Base-by-base conservation (phyloP, 2,888 invertebrate species). In the Augiades crinisus region DNA sequence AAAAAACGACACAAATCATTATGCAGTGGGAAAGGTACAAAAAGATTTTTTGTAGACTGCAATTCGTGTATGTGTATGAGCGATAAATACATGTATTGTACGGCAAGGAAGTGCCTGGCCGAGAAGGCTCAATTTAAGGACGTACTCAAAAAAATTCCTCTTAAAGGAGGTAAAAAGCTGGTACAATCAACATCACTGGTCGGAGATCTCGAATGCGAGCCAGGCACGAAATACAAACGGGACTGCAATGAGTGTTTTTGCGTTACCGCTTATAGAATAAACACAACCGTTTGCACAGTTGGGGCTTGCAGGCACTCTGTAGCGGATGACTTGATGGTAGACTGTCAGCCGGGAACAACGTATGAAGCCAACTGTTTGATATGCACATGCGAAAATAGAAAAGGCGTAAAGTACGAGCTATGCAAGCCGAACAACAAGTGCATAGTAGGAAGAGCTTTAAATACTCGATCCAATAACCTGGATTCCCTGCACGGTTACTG, bases 11-110 rank as follows among this genome's bases (percentile, higher is more conserved):
- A 30, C n/a, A 19, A 51, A 66, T 76, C 64, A 57, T 54, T 64
- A 2, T 81, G 79, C 27, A 44, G 47, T 1, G 52, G 56, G 2
- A 55, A 69, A 19, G 70, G 78, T 1, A 78, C 78, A 2, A 71
- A 75, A 13, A 61, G 69, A 10, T 91, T 91, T 55, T 70, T 70
- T 40, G 60, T 78, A 14, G 87, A 84, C 34, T 92, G 92, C 66
- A 92, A 92, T 62, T 71, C 76, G 0, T 92, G 92, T 57, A 73
- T 80, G 50, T 92, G 92, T 56, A 84, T 87, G 38, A 59, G 63
- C 3, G 74, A 79, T 1, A 77, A 79, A 6, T 68, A 72, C 2
- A 74, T 88, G 14, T 84, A 80, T 57, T 83, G 90, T 54, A 85
- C 91, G 13, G 70, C 78, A 0, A 84, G 78, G 53, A 78, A 75